phyloP scores from a whole-genome alignment of 2,797 vertebrate genomes.

The Tangara arthus region DNA sequence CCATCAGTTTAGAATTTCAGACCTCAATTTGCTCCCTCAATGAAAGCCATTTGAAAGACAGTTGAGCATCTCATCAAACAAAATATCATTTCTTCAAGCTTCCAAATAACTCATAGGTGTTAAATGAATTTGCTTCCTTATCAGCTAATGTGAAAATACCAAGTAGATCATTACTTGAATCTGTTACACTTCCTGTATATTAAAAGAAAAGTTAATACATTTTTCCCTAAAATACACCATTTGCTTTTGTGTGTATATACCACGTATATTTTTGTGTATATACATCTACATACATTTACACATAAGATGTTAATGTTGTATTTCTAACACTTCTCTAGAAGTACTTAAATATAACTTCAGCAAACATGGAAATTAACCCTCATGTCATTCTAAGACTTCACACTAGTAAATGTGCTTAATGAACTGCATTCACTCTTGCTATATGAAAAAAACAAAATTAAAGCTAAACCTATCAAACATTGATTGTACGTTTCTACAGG shows the following conservation, averaged over 20 bases:
- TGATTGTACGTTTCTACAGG: background rate
- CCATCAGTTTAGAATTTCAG: background rate
- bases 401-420: background rate
- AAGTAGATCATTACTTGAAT: accelerated
- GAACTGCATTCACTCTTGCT: background rate
- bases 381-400: background rate
- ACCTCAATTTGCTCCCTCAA: background rate
- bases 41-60: background rate
- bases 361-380: background rate
- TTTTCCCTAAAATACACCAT: background rate
- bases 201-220: background rate
- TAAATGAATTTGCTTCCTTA: background rate
- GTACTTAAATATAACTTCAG: background rate
- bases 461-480: background rate
- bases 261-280: background rate
- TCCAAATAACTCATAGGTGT: background rate
- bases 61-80: background rate
- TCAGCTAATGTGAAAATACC: background rate
- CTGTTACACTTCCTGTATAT: background rate
- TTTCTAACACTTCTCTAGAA: background rate
- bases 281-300: background rate
- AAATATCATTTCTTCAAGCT: background rate
- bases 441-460: background rate
- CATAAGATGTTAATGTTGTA: background rate
- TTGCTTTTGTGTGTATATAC: background rate